These are phyloP conservation scores for Heliconius sara DNA, from an alignment of 2,888 invertebrate species.

Conservation along the genomic window DNA sequence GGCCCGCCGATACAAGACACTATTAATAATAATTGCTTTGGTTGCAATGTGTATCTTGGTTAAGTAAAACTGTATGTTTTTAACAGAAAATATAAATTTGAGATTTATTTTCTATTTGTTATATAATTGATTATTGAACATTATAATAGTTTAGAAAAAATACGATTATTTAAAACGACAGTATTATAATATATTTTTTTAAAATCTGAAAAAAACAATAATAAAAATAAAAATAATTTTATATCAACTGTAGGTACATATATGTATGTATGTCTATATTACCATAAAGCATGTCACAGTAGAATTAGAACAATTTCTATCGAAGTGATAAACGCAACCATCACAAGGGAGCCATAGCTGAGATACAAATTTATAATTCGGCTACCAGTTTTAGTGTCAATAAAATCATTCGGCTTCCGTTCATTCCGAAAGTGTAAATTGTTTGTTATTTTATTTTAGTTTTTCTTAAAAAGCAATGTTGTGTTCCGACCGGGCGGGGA, in stretches of 20 bases:
- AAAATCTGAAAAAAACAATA: no score
- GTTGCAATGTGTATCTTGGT: no score
- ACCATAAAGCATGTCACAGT: not conserved
- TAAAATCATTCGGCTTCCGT: conserved; percentile 68
- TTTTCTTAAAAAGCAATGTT: conserved; percentile 71
- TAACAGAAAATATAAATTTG: no score
- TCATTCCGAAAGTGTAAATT: conserved; percentile 70
- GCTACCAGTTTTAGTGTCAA: conserved; percentile 57
- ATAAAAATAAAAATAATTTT: no score
- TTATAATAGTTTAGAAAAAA: no score
- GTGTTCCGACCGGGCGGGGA: conserved; percentile 62
- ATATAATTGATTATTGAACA: no score
- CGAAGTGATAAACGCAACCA: not conserved
- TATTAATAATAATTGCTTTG: not conserved
- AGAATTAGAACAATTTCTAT: not conserved
- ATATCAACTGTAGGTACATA: no score
- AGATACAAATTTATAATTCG: conserved; percentile 46
- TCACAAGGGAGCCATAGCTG: not conserved
- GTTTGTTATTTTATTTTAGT: conserved; percentile 66
- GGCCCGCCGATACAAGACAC: conserved; percentile 21
- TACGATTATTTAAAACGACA: no score
- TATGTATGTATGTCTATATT: no score
- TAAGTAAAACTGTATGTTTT: not conserved
- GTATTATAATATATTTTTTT: no score
- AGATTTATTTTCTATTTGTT: no score